phyloP scores from a whole-genome alignment of 2,888 invertebrate genomes.

The Cepaea hortensis region DNA sequence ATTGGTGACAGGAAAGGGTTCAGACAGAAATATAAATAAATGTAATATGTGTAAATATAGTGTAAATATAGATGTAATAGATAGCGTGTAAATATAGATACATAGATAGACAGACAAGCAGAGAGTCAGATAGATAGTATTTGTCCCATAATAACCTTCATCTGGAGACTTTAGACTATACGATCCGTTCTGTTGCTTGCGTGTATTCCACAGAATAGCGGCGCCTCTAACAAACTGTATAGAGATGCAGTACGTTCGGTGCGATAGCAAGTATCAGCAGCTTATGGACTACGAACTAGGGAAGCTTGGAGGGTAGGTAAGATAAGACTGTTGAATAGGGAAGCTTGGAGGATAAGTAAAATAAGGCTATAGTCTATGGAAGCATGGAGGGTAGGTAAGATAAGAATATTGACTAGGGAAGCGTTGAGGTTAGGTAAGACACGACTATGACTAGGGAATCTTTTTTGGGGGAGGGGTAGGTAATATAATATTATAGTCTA shows the following conservation, averaged over 20 bases:
- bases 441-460: no score
- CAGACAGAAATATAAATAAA: no score
- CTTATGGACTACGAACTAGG: neutral
- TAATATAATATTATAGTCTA: neutral
- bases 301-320: slow-evolving; percentile 5
- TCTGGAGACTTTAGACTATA: no score
- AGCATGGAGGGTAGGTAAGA: neutral
- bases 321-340: neutral
- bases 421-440: neutral
- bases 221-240: neutral
- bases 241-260: neutral
- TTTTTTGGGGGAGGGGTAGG: no score
- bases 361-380: neutral
- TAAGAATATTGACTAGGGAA: neutral
- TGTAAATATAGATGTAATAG: no score
- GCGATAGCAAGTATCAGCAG: neutral
- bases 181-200: no score
- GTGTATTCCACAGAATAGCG: neutral
- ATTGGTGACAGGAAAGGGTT: no score
- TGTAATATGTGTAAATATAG: no score
- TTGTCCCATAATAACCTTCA: no score
- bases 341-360: neutral
- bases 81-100: no score
- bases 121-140: no score
- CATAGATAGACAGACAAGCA: no score